Conservation (phyloP, 2,888 invertebrate genomes). For the Iphiclides podalirius region DNA sequence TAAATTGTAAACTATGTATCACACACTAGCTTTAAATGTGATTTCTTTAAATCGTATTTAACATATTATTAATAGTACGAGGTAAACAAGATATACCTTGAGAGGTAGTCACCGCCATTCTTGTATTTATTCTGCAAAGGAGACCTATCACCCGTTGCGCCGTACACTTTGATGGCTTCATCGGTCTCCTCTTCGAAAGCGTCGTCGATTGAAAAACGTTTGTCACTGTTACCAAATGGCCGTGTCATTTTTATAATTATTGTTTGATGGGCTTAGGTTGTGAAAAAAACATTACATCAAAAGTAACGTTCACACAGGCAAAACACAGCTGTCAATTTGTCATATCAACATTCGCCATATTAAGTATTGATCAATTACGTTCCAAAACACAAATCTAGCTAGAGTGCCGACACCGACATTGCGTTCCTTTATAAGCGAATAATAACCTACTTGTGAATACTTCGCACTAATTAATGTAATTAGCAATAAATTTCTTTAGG, state of each 20-base stretch:
- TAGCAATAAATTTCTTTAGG: too few relatives aligned
- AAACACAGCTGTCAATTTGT: conserved; percentile 77
- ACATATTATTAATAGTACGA: conserved; percentile 12
- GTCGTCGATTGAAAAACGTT: conserved; percentile 90
- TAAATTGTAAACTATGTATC: conserved; percentile 11
- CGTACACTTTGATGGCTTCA: conserved; percentile 90
- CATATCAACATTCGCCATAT: conserved; percentile 72
- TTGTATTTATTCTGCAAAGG: conserved; percentile 79
- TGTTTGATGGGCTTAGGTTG: conserved; percentile 47
- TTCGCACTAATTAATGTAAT: too few relatives aligned
- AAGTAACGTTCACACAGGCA: conserved; percentile 29
- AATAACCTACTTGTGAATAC: neutral
- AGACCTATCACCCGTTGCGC: conserved; percentile 86
- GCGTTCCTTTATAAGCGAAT: neutral
- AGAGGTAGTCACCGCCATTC: conserved; percentile 64
- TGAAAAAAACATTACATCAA: conserved; percentile 65
- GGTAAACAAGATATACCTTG: conserved; percentile 60
- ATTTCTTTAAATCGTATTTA: conserved; percentile 4
- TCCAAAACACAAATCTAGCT: conserved; percentile 5
- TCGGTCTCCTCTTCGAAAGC: conserved; percentile 93
- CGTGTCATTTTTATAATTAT: conserved; percentile 68
- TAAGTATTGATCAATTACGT: conserved; percentile 52
- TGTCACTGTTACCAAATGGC: conserved; percentile 76
- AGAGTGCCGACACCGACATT: too few relatives aligned
- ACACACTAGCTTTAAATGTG: neutral